phyloP scores from a whole-genome alignment of 2,113 vertebrate species.

The Phyllostomus hastatus region DNA sequence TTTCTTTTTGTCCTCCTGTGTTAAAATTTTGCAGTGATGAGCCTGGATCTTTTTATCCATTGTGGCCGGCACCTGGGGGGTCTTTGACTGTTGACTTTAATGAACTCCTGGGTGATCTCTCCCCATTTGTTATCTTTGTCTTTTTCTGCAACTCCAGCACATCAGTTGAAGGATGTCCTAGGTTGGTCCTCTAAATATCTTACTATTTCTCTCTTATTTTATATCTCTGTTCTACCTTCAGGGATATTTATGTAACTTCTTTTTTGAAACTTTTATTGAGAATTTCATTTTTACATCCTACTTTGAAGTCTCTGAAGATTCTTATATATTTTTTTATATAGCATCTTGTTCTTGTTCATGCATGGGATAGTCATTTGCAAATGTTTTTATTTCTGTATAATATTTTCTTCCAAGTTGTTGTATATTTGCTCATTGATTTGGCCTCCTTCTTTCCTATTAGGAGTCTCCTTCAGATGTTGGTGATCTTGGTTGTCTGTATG shows the following conservation, averaged over 20 bases:
- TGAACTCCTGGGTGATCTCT: background rate
- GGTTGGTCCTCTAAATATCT: background rate
- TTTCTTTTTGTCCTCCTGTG: background rate
- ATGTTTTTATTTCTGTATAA: background rate
- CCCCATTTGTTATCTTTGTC: background rate
- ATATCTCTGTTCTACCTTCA: background rate
- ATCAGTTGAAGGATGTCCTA: background rate
- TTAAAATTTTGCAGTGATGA: background rate
- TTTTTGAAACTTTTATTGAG: background rate
- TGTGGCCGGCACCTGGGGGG: background rate
- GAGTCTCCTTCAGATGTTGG: background rate
- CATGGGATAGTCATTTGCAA: background rate
- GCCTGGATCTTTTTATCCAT: background rate
- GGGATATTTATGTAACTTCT: background rate
- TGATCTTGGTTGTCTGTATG: background rate
- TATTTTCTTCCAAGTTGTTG: background rate
- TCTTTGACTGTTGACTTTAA: background rate
- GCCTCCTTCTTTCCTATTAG: background rate
- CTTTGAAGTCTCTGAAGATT: background rate
- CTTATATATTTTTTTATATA: background rate
- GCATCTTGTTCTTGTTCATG: background rate
- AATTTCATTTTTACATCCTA: background rate
- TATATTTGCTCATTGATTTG: background rate
- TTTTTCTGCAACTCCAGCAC: background rate
- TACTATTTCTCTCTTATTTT: background rate